Percentiles rank a stretch among this genome's conserved stretches.
Conservation (phyloP, 1,140 invertebrate genomes). For the Drosophila willistoni region DNA sequence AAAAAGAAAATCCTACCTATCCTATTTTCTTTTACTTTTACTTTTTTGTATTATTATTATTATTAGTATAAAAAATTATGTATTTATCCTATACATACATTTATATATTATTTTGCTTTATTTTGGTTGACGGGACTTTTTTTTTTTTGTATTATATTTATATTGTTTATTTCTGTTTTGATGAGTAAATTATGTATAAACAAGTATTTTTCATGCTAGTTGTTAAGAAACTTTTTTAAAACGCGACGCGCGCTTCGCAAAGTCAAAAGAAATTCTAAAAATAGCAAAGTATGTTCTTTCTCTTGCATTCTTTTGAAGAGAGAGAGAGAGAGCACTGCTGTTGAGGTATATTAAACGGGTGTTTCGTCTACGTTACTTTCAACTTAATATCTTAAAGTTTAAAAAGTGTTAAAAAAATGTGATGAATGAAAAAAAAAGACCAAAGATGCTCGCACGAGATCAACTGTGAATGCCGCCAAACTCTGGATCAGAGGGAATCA, state of each 20-base stretch:
- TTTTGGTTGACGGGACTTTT: conserved; percentile 83
- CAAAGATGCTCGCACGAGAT: not conserved
- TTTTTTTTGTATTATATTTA: conserved; percentile 59
- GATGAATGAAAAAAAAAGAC: not conserved
- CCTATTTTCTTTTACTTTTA: conserved; percentile 54
- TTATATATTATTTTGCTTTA: conserved; percentile 75
- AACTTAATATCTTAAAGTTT: not conserved
- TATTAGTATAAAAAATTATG: conserved; percentile 53
- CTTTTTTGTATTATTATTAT: too few species aligned
- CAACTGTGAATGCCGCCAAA: not conserved
- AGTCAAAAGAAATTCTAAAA: not conserved
- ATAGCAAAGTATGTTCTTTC: not conserved
- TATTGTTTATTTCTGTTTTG: conserved; percentile 61
- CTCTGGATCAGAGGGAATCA: not conserved
- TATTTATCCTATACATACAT: conserved; percentile 50
- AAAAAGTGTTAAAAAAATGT: not conserved
- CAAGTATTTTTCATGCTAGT: conserved; percentile 59
- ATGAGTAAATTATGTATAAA: conserved; percentile 54
- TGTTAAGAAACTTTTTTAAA: conserved; percentile 35
- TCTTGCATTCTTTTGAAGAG: conserved; percentile 11
- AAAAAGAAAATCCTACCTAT: not conserved
- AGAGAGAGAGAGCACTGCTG: not conserved
- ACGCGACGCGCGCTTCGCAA: not conserved
- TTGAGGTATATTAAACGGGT: not conserved
- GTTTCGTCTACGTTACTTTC: not conserved